phyloP scores from a whole-genome alignment of 1,140 invertebrate species.

The Psilanteris sp. region DNA sequence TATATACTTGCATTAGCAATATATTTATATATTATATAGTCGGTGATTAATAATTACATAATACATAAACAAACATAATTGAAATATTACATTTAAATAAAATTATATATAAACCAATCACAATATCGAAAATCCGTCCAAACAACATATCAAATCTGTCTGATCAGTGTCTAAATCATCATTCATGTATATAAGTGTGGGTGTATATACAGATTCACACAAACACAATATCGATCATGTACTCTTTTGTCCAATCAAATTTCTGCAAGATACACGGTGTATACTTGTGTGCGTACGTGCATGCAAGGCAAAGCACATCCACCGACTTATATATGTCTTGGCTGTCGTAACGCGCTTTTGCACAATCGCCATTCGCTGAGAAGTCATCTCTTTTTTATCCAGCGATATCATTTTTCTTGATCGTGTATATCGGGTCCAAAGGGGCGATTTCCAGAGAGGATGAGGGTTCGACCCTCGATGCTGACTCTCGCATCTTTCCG shows the following conservation, averaged over 20 bases:
- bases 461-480: constrained; percentile 71
- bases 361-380: constrained; percentile 69
- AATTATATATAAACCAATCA: too few species aligned
- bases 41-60: too few species aligned
- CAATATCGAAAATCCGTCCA: too few species aligned
- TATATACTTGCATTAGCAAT: too few species aligned
- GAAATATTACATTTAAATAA: too few species aligned
- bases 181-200: too few species aligned
- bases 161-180: too few species aligned
- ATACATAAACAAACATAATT: too few species aligned
- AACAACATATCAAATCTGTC: too few species aligned
- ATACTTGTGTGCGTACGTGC: constrained; percentile 3
- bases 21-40: too few species aligned
- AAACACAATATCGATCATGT: constrained; percentile 43
- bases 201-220: not conserved
- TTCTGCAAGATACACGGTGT: constrained; percentile 18
- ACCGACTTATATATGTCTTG: constrained; percentile 52
- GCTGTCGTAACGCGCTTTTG: constrained; percentile 60
- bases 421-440: constrained; percentile 68
- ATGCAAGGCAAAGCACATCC: constrained; percentile 21
- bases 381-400: constrained; percentile 69
- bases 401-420: constrained; percentile 76
- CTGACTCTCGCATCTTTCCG: constrained; percentile 72
- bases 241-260: constrained; percentile 43
- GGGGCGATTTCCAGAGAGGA: constrained; percentile 65